A percentile compares a stretch with the other conserved stretches of the same genome.
Conservation (phyloP, 2,113 vertebrate species). For the Pogonocichla stellata region DNA sequence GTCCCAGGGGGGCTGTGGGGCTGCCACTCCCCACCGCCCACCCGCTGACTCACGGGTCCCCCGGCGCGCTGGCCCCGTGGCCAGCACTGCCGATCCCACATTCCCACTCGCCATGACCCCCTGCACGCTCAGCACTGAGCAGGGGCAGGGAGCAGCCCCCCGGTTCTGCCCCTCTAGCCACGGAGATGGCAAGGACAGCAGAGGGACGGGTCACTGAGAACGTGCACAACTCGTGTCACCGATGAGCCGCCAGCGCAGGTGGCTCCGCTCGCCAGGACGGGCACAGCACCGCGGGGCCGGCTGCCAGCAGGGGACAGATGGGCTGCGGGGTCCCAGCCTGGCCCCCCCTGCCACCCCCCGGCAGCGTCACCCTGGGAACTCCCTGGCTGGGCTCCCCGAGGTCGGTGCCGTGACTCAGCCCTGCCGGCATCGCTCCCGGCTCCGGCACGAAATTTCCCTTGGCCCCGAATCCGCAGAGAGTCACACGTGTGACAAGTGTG, state of each 20-base stretch:
- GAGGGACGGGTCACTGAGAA: not conserved
- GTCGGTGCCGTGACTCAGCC: constrained; percentile 10
- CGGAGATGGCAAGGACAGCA: rapidly evolving
- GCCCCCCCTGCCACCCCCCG: not conserved
- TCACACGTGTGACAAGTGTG: not conserved
- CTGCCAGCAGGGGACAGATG: not conserved
- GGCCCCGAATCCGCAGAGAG: not conserved
- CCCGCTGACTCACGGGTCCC: constrained; percentile 44
- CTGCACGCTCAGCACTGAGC: rapidly evolving
- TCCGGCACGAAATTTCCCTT: not conserved
- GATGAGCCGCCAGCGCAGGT: rapidly evolving
- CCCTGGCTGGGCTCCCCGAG: constrained; percentile 1
- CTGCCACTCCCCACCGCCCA: not conserved
- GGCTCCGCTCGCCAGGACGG: not conserved
- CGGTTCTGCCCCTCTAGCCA: not conserved
- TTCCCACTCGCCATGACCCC: rapidly evolving
- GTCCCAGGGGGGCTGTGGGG: not conserved
- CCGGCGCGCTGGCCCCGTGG: not conserved
- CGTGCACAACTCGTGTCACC: not conserved
- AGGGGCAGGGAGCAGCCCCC: not conserved
- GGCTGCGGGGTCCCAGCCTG: not conserved
- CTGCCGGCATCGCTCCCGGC: not conserved
- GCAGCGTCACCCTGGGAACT: constrained; percentile 19
- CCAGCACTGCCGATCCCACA: not conserved
- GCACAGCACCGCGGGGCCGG: not conserved